These are phyloP conservation scores for Tauraco erythrolophus DNA, from an alignment of 2,113 vertebrate species.

Conservation along the genomic window DNA sequence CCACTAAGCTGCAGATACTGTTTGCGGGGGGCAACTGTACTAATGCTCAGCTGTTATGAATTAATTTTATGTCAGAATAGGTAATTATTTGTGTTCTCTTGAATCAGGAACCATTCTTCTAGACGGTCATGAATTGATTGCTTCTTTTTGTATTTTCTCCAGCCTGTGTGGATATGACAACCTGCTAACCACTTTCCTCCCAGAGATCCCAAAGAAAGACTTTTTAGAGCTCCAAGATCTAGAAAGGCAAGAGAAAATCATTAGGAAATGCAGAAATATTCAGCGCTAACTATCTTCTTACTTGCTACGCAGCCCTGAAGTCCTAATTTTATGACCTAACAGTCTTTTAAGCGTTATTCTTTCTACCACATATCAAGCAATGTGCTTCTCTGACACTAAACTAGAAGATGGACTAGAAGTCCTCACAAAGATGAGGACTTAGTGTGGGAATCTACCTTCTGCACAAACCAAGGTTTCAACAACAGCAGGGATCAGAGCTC, in stretches of 20 bases:
- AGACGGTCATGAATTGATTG: neutral
- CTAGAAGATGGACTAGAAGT: neutral
- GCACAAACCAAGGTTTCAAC: neutral
- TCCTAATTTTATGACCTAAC: neutral
- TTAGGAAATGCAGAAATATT: neutral
- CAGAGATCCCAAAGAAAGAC: neutral
- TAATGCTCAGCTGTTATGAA: neutral
- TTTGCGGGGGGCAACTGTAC: accelerated
- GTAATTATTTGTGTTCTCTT: neutral
- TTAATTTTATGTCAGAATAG: neutral
- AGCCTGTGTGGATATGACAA: accelerated
- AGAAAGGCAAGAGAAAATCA: neutral
- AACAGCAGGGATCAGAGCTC: neutral
- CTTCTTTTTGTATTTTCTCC: neutral
- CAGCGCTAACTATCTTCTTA: neutral
- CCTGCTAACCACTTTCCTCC: neutral
- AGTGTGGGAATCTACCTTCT: neutral
- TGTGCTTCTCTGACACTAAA: neutral
- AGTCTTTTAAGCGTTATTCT: neutral
- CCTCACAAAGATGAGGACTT: neutral
- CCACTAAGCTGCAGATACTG: neutral
- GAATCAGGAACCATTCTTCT: neutral
- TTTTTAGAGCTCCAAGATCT: neutral
- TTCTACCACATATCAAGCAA: neutral
- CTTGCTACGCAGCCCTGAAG: neutral